phyloP scores from a whole-genome alignment of 2,113 vertebrate species.

The Dasyurus viverrinus region DNA sequence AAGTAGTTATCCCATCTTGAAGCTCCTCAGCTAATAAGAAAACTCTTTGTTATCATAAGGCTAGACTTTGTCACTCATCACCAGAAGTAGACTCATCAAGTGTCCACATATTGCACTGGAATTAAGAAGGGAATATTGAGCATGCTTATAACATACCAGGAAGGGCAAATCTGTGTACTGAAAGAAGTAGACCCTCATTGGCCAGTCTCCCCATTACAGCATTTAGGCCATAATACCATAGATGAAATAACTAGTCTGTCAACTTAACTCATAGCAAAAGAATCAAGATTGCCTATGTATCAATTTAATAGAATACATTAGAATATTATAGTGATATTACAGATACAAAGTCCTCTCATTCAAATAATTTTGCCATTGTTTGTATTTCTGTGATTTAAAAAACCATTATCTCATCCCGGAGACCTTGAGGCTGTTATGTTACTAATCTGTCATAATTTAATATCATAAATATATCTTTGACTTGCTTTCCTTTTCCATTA shows the following conservation, averaged over 20 bases:
- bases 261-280: background rate
- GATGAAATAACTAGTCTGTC: background rate
- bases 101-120: background rate
- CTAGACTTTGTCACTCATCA: background rate
- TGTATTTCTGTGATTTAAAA: background rate
- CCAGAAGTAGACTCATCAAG: background rate
- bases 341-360: background rate
- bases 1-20: background rate
- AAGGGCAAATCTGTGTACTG: background rate
- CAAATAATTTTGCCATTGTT: background rate
- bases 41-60: background rate
- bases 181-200: background rate
- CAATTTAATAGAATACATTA: background rate
- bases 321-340: background rate
- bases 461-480: background rate
- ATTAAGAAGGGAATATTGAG: background rate
- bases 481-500: background rate
- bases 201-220: background rate
- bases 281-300: background rate
- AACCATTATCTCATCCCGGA: background rate
- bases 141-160: no score
- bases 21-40: background rate
- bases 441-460: background rate
- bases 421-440: background rate
- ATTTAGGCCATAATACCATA: background rate